Conservation (phyloP, 2,113 vertebrate genomes). For the Oenanthe melanoleuca region DNA sequence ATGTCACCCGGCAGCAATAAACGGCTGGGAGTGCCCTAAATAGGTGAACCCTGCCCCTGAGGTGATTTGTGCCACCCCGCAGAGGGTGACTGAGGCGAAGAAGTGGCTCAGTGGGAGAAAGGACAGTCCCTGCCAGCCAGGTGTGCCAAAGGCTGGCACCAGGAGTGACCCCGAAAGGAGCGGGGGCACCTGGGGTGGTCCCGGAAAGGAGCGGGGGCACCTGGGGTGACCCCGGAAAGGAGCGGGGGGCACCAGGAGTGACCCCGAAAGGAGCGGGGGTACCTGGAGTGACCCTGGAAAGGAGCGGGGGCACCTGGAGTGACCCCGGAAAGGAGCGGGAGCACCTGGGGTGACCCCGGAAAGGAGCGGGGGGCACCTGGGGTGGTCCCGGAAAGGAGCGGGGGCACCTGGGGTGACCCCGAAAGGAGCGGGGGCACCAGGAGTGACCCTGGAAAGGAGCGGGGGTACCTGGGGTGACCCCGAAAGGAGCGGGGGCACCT, state of each 20-base stretch:
- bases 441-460: background rate
- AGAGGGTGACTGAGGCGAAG: background rate
- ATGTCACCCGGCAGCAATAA: background rate
- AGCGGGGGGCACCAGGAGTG: background rate
- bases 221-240: background rate
- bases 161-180: background rate
- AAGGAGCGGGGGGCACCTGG: background rate
- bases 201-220: background rate
- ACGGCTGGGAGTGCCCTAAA: background rate
- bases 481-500: background rate
- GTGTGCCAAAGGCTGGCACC: background rate
- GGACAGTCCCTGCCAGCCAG: accelerated
- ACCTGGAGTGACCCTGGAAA: background rate
- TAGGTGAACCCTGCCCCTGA: background rate
- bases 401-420: background rate
- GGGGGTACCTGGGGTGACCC: too few species aligned
- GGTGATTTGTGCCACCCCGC: background rate
- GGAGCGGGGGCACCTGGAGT: background rate
- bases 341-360: too few species aligned
- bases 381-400: background rate
- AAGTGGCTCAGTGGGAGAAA: background rate
- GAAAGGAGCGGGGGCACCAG: background rate
- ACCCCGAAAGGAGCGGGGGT: background rate
- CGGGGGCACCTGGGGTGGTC: background rate
- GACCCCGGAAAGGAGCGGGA: accelerated